Conservation (phyloP, 2,113 vertebrate species). For the Cepphus grylle region DNA sequence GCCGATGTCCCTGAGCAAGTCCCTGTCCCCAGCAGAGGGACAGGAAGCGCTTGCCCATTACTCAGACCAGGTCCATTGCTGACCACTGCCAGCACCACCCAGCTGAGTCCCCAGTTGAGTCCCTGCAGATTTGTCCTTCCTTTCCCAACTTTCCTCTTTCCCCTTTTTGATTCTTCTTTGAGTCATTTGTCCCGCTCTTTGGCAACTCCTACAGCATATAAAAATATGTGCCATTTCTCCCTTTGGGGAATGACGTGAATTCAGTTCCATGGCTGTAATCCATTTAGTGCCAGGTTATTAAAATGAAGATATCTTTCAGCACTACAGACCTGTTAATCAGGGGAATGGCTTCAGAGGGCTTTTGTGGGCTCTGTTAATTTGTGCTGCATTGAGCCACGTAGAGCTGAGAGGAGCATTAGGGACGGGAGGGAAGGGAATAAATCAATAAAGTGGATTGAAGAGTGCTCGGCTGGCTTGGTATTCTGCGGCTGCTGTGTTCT, state of each 20-base stretch:
- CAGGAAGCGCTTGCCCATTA: background rate
- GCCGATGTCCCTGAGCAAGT: background rate
- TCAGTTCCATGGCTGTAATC: slow-evolving; percentile 13
- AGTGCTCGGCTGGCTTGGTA: slow-evolving; percentile 28
- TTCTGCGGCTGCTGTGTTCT: background rate
- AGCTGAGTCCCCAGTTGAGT: background rate
- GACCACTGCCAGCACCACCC: background rate
- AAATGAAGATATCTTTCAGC: slow-evolving; percentile 62
- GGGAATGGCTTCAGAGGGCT: slow-evolving; percentile 56
- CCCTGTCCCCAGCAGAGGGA: background rate
- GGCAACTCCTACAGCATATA: background rate
- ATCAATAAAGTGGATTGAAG: slow-evolving; percentile 36
- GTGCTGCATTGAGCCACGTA: slow-evolving; percentile 25
- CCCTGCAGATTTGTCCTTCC: background rate
- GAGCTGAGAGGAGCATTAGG: slow-evolving; percentile 45
- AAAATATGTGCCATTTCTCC: slow-evolving; percentile 26
- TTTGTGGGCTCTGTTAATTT: slow-evolving; percentile 60
- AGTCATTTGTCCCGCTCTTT: slow-evolving; percentile 6
- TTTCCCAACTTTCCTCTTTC: background rate
- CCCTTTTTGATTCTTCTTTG: background rate
- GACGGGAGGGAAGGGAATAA: slow-evolving; percentile 23
- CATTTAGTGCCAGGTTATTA: slow-evolving; percentile 58
- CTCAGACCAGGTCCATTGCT: background rate
- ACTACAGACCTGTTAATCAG: slow-evolving; percentile 56
- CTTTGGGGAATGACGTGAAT: slow-evolving; percentile 3